Percentiles rank a stretch among this genome's conserved stretches.
phyloP scores from a whole-genome alignment of 2,888 invertebrate species.

The Falcaria lacertinaria region DNA sequence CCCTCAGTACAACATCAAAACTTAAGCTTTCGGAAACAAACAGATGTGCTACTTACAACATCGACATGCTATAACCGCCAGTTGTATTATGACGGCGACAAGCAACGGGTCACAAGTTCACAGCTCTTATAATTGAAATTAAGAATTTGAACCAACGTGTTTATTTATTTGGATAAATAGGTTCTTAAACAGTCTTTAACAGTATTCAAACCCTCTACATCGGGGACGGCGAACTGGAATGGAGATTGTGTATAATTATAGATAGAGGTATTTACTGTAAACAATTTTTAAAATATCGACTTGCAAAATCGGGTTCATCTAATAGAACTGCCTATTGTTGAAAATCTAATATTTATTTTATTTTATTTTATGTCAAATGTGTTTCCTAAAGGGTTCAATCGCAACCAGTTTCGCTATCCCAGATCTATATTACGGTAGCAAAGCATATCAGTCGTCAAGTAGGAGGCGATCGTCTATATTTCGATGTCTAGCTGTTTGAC shows the following conservation, averaged over 20 bases:
- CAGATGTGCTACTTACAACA: slow-evolving; percentile 61
- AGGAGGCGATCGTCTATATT: slow-evolving; percentile 31
- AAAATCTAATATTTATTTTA: too few species aligned
- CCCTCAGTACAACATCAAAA: slow-evolving; percentile 9
- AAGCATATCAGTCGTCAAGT: slow-evolving; percentile 27
- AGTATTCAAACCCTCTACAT: slow-evolving; percentile 45
- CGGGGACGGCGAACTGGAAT: slow-evolving; percentile 41
- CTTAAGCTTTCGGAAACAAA: slow-evolving; percentile 13
- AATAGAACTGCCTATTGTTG: too few species aligned
- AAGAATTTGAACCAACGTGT: slow-evolving; percentile 56
- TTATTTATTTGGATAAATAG: slow-evolving; percentile 55
- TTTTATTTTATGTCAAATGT: too few species aligned
- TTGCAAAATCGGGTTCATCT: too few species aligned
- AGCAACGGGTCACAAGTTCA: slow-evolving; percentile 56
- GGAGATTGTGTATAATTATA: slow-evolving; percentile 1
- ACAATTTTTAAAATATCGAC: too few species aligned
- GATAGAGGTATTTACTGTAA: not conserved
- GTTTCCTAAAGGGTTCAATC: not conserved
- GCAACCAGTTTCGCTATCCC: slow-evolving; percentile 36
- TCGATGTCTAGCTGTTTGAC: slow-evolving; percentile 53
- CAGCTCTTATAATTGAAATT: slow-evolving; percentile 48
- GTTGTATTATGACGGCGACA: slow-evolving; percentile 36
- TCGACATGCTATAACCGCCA: slow-evolving; percentile 40
- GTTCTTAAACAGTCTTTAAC: slow-evolving; percentile 57
- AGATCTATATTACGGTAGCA: slow-evolving; percentile 35